These are phyloP conservation scores for Gerris lacustris DNA, from an alignment of 2,888 invertebrate species.

Conservation along the genomic window DNA sequence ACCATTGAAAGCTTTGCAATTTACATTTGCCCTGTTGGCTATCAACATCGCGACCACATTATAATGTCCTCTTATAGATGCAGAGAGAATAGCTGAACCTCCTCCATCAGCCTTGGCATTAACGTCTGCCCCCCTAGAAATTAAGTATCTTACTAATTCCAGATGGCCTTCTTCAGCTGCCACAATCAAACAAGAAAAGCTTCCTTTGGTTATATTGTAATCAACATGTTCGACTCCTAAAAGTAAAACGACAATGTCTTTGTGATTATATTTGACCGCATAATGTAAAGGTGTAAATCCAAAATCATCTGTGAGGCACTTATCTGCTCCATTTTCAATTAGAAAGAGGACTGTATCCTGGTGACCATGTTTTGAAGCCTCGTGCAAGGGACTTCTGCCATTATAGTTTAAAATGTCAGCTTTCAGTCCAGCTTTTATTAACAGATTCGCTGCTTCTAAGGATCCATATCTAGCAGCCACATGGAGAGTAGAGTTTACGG, in stretches of 20 bases:
- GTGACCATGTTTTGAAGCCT: slow-evolving; percentile 15
- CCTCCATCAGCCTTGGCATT: slow-evolving; percentile 18
- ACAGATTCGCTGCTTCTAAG: neutral
- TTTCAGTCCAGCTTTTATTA: slow-evolving; percentile 23
- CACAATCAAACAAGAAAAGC: neutral
- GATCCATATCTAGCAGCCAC: neutral
- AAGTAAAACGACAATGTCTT: slow-evolving; percentile 12
- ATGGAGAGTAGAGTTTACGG: neutral
- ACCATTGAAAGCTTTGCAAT: slow-evolving; percentile 11
- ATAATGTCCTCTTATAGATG: slow-evolving; percentile 19
- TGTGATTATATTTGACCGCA: slow-evolving; percentile 15
- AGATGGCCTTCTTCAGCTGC: neutral
- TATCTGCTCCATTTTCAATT: neutral
- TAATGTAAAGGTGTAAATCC: slow-evolving; percentile 15
- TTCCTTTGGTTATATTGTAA: neutral
- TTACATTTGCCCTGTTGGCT: slow-evolving; percentile 23
- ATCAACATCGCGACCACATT: slow-evolving; percentile 25
- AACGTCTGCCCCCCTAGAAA: slow-evolving; percentile 21
- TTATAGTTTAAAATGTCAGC: slow-evolving; percentile 21
- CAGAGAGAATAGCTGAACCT: slow-evolving; percentile 22
- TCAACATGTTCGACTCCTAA: slow-evolving; percentile 8
- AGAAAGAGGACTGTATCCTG: slow-evolving; percentile 8
- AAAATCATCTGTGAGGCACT: neutral
- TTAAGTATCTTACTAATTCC: neutral
- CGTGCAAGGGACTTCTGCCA: slow-evolving; percentile 23